Evolutionary conservation across 2,113 vertebrate genomes (phyloP), one percentile per base, ranked within the genome.

Genomic region (Pontoporia blainvillei): DNA sequence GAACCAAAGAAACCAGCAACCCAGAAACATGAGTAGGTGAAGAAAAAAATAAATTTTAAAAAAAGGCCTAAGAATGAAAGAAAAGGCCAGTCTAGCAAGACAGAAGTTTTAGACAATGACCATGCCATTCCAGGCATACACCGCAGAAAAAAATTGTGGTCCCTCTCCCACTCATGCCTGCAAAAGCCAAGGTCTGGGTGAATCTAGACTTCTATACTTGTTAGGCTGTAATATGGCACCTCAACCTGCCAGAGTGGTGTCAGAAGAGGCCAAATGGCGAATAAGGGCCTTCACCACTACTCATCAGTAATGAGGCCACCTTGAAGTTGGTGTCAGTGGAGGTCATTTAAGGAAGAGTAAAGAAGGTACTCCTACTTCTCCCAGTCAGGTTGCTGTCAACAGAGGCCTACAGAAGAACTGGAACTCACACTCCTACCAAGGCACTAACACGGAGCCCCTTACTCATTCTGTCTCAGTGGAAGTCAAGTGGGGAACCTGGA

Each of bases 191-290:
- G n/a, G 52, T 54, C 52, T 18, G 36, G 29, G 2, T 23, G 20
- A 62, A 11, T 8, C 27, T 71, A 39, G 21, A 34, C 9, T 20
- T 88, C 5, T 62, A 31, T 1, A 13, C 1, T 39, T 41, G 8
- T 83, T 75, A n/a, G 46, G 44, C 27, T 57, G 21, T 67, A 21
- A 49, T 78, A 59, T 17, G 46, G 59, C 61, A 49, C 11, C 27
- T n/a, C 54, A n/a, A 11, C 21, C 15, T 1, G 29, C 2, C 11
- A 8, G 3, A 1, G 9, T 61, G 18, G 25, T 20, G 10, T 27
- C 25, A 69, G 36, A 36, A 25, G 31, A 75, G 39, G 9, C 31
- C 49, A 27, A 39, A 3, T 17, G 39, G 31, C 31, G 27, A 66
- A 34, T 39, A n/a, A 54, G 36, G 25, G 57, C 12, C 52, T 46